phyloP scores from a whole-genome alignment of 2,888 invertebrate genomes.

The Enoplolaimus lenunculus region DNA sequence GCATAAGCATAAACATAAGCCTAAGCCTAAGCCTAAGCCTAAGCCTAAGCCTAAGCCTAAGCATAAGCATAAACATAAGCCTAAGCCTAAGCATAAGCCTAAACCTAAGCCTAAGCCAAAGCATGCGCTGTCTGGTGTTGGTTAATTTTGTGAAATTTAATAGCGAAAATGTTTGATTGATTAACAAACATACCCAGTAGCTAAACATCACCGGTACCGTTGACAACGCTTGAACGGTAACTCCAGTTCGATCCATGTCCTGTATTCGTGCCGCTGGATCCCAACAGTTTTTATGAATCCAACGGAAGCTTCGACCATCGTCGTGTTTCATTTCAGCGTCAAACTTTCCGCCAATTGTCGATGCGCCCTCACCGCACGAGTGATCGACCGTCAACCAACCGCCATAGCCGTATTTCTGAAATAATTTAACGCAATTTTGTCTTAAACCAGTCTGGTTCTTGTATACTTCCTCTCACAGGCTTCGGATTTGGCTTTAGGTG shows the following conservation, averaged over 20 bases:
- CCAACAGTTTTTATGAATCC: conserved; percentile 49
- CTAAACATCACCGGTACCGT: conserved; percentile 52
- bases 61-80: too few relatives aligned
- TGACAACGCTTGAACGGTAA: conserved; percentile 48
- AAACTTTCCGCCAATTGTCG: conserved; percentile 35
- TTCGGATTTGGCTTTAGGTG: too few relatives aligned
- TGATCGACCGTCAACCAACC: conserved; percentile 47
- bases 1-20: too few relatives aligned
- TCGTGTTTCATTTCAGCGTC: conserved; percentile 44
- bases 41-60: too few relatives aligned
- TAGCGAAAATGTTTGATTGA: too few relatives aligned
- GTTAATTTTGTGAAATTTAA: too few relatives aligned
- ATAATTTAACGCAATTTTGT: background rate
- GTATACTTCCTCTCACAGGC: too few relatives aligned
- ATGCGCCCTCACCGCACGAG: conserved; percentile 29
- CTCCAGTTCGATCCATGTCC: conserved; percentile 48
- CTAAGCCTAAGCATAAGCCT: too few relatives aligned
- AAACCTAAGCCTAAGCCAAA: too few relatives aligned
- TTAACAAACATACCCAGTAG: conserved; percentile 46
- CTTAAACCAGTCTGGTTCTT: background rate
- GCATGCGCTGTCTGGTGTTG: too few relatives aligned
- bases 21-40: too few relatives aligned
- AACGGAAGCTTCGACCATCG: conserved; percentile 46
- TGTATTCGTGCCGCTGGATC: conserved; percentile 43
- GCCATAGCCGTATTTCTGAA: conserved; percentile 47